A percentile compares a stretch with the other conserved stretches of the same genome.
Evolutionary conservation across 2,888 invertebrate genomes (phyloP).

Genomic region (Eupsilia transversa): DNA sequence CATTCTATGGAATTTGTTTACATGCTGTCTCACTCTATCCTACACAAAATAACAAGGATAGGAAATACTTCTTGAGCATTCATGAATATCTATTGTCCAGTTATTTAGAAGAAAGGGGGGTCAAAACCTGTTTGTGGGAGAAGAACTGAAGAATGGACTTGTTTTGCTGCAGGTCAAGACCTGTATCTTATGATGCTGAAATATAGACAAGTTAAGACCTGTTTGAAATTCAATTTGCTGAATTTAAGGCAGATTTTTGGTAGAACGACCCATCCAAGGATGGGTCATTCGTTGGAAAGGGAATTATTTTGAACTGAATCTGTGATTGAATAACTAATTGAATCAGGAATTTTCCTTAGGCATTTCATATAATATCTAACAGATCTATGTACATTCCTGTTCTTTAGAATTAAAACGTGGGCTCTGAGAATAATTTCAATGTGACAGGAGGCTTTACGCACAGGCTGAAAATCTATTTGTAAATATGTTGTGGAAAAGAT

Average conservation of each 20-base stretch:
- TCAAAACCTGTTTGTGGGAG: constrained; percentile 9
- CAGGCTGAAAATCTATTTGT: too few relatives aligned
- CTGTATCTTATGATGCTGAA: constrained; percentile 13
- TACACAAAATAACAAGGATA: not conserved
- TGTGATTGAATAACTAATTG: too few relatives aligned
- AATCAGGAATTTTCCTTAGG: too few relatives aligned
- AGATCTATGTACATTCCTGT: too few relatives aligned
- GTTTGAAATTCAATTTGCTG: constrained; percentile 2
- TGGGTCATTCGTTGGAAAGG: too few relatives aligned
- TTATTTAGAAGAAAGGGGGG: not conserved
- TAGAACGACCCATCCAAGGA: too few relatives aligned
- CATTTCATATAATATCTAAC: too few relatives aligned
- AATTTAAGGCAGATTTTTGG: not conserved
- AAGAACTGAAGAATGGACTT: not conserved
- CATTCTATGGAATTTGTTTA: not conserved
- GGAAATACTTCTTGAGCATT: not conserved
- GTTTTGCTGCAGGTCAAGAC: constrained; percentile 10
- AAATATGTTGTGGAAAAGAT: too few relatives aligned
- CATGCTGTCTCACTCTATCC: not conserved
- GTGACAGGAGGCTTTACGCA: too few relatives aligned
- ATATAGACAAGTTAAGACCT: constrained; percentile 31
- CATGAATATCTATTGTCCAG: constrained; percentile 15
- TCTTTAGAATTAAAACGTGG: too few relatives aligned
- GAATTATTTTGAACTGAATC: too few relatives aligned
- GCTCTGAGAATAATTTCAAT: too few relatives aligned